phyloP scores from a whole-genome alignment of 2,797 vertebrate genomes.

The Gymnothorax reevesii region DNA sequence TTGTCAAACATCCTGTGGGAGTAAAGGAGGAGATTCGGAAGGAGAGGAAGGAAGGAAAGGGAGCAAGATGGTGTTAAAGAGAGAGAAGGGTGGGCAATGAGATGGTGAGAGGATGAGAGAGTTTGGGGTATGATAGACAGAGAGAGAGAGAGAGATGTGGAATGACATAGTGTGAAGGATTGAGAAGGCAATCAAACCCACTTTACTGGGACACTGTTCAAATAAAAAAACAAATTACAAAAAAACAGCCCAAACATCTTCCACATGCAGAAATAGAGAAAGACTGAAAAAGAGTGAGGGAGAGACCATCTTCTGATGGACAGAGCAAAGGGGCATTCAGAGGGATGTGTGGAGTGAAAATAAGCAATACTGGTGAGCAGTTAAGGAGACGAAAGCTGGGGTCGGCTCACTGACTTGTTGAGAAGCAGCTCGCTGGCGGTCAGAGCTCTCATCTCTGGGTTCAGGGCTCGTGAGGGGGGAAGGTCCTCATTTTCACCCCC shows the following conservation, averaged over 20 bases:
- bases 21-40: too few relatives aligned
- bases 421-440: constrained; percentile 74
- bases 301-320: neutral
- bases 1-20: constrained; percentile 64
- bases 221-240: too few relatives aligned
- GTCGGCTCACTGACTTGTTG: constrained; percentile 69
- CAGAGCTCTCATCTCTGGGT: constrained; percentile 62
- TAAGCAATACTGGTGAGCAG: neutral
- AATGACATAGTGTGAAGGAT: neutral
- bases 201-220: too few relatives aligned
- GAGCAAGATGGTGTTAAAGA: neutral
- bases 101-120: neutral
- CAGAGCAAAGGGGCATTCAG: neutral
- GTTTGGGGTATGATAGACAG: too few relatives aligned
- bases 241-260: too few relatives aligned
- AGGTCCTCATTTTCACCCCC: constrained; percentile 28
- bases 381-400: constrained; percentile 45
- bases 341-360: neutral
- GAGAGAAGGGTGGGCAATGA: neutral
- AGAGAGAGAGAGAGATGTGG: neutral
- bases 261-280: neutral
- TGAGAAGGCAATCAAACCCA: too few relatives aligned
- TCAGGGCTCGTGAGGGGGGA: constrained; percentile 45
- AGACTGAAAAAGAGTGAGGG: neutral
- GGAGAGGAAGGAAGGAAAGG: neutral